These are phyloP conservation scores for Microctenopoma lineatum DNA, from an alignment of 2,797 vertebrate species.

Conservation along the genomic window DNA sequence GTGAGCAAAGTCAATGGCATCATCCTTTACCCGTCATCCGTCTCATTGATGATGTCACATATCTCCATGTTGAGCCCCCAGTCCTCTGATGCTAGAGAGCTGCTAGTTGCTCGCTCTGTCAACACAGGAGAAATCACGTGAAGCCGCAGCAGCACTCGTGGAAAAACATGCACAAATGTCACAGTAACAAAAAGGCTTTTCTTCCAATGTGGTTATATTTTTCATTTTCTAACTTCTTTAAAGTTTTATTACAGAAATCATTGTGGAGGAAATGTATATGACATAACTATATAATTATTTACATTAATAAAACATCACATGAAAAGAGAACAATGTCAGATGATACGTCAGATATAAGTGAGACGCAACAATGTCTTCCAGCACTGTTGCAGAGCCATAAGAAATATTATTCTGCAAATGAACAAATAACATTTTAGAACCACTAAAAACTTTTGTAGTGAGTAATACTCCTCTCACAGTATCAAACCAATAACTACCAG, in stretches of 20 bases:
- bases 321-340: neutral
- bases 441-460: no score
- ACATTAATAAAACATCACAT: neutral
- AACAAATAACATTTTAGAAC: no score
- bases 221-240: no score
- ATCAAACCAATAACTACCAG: no score
- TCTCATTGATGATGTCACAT: slow-evolving; percentile 98
- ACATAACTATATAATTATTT: neutral
- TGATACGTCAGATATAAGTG: neutral
- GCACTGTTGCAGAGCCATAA: no score
- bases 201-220: no score
- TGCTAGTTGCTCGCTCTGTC: slow-evolving; percentile 91
- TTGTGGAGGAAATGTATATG: no score
- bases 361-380: no score
- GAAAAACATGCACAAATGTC: neutral
- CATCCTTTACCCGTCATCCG: slow-evolving; percentile 91
- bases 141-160: neutral
- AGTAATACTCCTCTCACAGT: no score
- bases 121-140: slow-evolving; percentile 18
- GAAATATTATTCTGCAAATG: no score
- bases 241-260: no score
- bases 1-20: neutral
- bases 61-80: slow-evolving; percentile 99
- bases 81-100: slow-evolving; percentile 88
- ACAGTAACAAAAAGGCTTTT: neutral